Base-by-base conservation (phyloP, 2,888 invertebrate genomes). In the Ditula angustiorana region DNA sequence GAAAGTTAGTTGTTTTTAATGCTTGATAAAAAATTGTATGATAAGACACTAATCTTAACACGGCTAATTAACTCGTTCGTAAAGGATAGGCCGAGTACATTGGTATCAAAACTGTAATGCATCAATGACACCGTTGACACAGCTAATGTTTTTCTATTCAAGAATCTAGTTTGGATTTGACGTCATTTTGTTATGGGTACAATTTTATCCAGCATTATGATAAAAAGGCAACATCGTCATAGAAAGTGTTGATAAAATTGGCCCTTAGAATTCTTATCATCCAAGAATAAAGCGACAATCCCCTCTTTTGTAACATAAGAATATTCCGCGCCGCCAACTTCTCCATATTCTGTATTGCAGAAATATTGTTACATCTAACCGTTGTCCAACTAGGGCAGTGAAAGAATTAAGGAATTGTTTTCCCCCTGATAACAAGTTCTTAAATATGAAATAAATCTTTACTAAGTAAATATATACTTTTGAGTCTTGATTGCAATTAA, bases 191-290 rank as follows among this genome's bases (percentile, higher is more conserved):
- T 8, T 33, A n/a, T n/a, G n/a, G 3, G n/a, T 33, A 11, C 7
- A 33, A 33, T 1, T 13, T 16, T 37, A 37, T 37, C 16, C 37
- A 37, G 37, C 16, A 5, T 16, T 5, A 16, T 7, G 33, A 37
- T 37, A 37, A 16, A 37, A 37, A 8, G 37, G 16, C 2, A 37
- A 5, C 13, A n/a, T n/a, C n/a, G n/a, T n/a, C 11, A 37, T 37
- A 24, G 13, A 47, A 47, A 47, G 16, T 16, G 37, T 37, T 37
- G 37, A 47, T 24, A 47, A 47, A 47, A 47, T 47, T 47, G 47
- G 24, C 47, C 47, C 24, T 47, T 47, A 24, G 47, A 47, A 47
- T 47, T 47, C 23, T 23, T 47, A 47, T 24, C 47, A n/a, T n/a
- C n/a, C 24, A 1, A 47, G 47, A 11, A 23, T 23, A 47, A 47